Evolutionary conservation across 1,140 invertebrate species (phyloP).

Genomic region (Reticulitermes speratus): DNA sequence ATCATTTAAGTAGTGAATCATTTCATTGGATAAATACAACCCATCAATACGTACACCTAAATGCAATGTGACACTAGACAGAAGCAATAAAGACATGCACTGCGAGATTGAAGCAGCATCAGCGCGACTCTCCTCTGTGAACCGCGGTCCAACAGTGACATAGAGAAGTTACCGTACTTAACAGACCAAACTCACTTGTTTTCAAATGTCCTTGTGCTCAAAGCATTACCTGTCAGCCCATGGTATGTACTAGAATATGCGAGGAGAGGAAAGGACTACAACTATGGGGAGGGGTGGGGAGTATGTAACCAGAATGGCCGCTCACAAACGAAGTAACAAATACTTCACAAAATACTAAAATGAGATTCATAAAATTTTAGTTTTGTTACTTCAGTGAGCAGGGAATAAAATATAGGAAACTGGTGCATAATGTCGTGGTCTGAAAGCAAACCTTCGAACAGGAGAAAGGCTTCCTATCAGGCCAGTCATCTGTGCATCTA

Average conservation of each 20-base stretch:
- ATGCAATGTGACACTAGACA: slow-evolving; percentile 39
- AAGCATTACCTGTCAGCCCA: slow-evolving; percentile 38
- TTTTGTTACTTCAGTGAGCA: slow-evolving; percentile 38
- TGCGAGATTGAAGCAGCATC: slow-evolving; percentile 32
- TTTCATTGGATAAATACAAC: slow-evolving; percentile 39
- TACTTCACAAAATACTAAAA: slow-evolving; percentile 37
- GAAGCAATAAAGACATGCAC: slow-evolving; percentile 38
- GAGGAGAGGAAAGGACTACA: slow-evolving; percentile 36
- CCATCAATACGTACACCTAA: slow-evolving; percentile 39
- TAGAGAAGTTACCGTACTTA: slow-evolving; percentile 36
- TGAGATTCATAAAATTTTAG: slow-evolving; percentile 36
- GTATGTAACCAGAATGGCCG: slow-evolving; percentile 38
- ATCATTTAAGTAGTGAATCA: slow-evolving; percentile 38
- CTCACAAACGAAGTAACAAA: slow-evolving; percentile 38
- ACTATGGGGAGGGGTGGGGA: slow-evolving; percentile 31
- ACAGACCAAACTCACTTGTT: slow-evolving; percentile 37
- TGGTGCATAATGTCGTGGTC: slow-evolving; percentile 31
- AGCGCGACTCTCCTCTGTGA: slow-evolving; percentile 28
- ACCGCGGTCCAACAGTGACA: slow-evolving; percentile 24
- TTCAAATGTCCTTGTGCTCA: slow-evolving; percentile 37
- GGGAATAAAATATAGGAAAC: slow-evolving; percentile 38
- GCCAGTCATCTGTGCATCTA: slow-evolving; percentile 34
- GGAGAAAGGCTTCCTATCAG: slow-evolving; percentile 21
- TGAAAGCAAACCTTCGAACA: slow-evolving; percentile 1
- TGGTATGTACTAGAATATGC: slow-evolving; percentile 35